Base-by-base conservation (phyloP, 2,797 vertebrate genomes). In the Pseudomugil tenellus region DNA sequence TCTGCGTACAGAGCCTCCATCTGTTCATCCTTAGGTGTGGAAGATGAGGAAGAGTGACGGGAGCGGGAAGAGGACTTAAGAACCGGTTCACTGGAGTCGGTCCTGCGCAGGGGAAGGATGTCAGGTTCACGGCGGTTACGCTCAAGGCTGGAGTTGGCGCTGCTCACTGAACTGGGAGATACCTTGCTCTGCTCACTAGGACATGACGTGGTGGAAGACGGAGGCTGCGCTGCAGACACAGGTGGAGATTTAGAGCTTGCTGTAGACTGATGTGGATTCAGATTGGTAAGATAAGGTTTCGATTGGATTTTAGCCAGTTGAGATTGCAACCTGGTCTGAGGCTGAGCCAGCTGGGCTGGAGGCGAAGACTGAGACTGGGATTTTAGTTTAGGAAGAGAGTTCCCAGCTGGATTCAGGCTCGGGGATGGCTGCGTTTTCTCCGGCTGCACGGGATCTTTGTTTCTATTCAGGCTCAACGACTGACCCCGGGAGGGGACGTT, bases 1-100 rank as follows among this genome's bases (percentile, higher is more conserved):
- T 98, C 97, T 0, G 95, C 94, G 0, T 96, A 97, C 53, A 98
- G 94, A 23, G 96, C 93, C 0, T 95, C 95, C 61, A 97, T 94
- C 37, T 96, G 95, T 4, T 98, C 97, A 5, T 98, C 98, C 35
- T 92, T 95, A 6, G 93, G 92, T 7, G 92, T 83, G 4, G 96
- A 97, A 0, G 96, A 95, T 0, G 92, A 82, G 2, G 96, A 96
- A 0, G 96, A 96, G 0, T 95, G 93, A n/a, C 94, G 94, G 0
- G 96, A 95, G n/a, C 92, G 91, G 0, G 93, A 90, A 0, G 92
- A 92, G 0, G 93, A 86, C 43, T 96, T 95, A 72, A 96, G 57
- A 0, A 95, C 74, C 0, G 94, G 94, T 0, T 96, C 97, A 0
- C 93, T 89, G 12, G 97, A 98, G 73, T 98, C 96, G 0, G 93